Conservation (phyloP, 2,888 invertebrate species). For the Euplagia quadripunctaria region DNA sequence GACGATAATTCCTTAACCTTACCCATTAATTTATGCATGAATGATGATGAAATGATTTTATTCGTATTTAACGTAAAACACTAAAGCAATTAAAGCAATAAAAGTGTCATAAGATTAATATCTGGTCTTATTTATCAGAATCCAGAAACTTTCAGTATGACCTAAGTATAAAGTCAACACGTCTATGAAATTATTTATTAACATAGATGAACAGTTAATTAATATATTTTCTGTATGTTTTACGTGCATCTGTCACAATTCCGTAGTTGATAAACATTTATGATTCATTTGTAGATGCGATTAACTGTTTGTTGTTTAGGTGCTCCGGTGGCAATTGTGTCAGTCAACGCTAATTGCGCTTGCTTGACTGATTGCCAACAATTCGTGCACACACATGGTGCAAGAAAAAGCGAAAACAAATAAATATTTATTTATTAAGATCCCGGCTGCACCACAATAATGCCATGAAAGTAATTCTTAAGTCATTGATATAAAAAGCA, state of each 20-base stretch:
- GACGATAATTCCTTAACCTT: too few species aligned
- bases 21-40: too few species aligned
- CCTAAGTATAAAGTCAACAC: not conserved
- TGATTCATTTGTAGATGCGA: slow-evolving; percentile 42
- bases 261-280: slow-evolving; percentile 44
- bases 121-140: too few species aligned
- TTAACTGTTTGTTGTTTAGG: slow-evolving; percentile 53
- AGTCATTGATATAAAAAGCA: not conserved
- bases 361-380: slow-evolving; percentile 70
- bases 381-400: slow-evolving; percentile 51
- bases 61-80: too few species aligned
- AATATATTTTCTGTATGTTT: slow-evolving; percentile 5
- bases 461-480: not conserved
- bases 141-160: too few species aligned
- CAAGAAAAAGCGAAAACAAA: slow-evolving; percentile 43
- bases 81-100: too few species aligned
- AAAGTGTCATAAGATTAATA: too few species aligned
- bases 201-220: not conserved
- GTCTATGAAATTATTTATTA: not conserved
- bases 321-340: slow-evolving; percentile 47
- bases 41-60: too few species aligned
- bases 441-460: not conserved
- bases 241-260: not conserved
- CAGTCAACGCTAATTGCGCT: slow-evolving; percentile 60
- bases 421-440: not conserved